Evolutionary conservation across 2,888 invertebrate genomes (phyloP).

Genomic region (Drosophila birchii): DNA sequence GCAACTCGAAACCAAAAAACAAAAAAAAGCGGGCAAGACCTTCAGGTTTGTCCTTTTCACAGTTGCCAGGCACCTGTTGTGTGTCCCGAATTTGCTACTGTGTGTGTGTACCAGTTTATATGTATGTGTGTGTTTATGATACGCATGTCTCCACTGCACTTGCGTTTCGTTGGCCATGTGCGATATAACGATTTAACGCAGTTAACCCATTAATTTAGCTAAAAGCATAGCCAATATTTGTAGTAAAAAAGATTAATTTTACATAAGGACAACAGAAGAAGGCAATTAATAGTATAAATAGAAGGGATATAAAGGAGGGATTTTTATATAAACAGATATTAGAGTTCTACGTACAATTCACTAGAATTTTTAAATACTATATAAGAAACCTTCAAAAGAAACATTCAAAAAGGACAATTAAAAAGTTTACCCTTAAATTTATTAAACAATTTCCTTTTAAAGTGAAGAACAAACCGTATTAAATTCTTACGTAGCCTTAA

Average conservation of each 20-base stretch:
- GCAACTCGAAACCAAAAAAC: constrained; percentile 45
- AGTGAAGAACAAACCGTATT: no score
- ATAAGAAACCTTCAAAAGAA: no score
- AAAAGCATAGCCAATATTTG: not conserved
- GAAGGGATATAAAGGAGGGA: not conserved
- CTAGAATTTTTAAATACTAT: no score
- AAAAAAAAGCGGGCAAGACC: constrained; percentile 52
- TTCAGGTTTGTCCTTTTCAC: constrained; percentile 77
- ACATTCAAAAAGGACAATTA: no score
- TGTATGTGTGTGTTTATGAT: not conserved
- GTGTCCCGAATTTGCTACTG: constrained; percentile 37
- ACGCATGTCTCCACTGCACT: constrained; percentile 9
- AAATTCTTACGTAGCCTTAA: no score
- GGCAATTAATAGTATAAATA: not conserved
- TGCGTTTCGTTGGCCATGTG: constrained; percentile 28
- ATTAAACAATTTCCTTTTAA: no score
- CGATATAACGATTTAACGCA: constrained; percentile 3
- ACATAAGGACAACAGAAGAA: not conserved
- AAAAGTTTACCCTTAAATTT: no score
- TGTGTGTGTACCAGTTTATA: constrained; percentile 5
- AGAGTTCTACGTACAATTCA: no score
- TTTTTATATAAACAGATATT: no score
- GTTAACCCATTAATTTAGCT: constrained; percentile 1
- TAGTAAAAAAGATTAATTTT: not conserved
- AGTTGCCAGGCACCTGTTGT: constrained; percentile 81